phyloP scores from a whole-genome alignment of 2,113 vertebrate species.

The Corvus moneduloides region DNA sequence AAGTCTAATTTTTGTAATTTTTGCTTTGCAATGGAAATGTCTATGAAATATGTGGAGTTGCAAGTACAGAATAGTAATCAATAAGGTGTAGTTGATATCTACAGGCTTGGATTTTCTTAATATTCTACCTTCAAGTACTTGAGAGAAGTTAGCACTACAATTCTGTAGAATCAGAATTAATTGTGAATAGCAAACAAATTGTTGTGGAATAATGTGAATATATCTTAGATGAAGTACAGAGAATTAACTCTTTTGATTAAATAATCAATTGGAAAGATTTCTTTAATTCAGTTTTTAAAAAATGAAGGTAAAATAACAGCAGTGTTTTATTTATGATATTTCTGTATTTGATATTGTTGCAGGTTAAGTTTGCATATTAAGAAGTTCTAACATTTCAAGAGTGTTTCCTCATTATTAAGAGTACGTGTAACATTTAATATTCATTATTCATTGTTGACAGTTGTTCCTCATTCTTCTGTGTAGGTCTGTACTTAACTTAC shows the following conservation, averaged over 20 bases:
- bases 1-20: not conserved
- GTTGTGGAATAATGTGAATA: not conserved
- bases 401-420: not conserved
- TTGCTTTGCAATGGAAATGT: not conserved
- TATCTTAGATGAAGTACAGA: not conserved
- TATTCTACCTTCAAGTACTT: not conserved
- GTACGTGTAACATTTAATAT: not conserved
- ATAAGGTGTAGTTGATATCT: not conserved
- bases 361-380: not conserved
- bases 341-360: not conserved
- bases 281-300: not conserved
- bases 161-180: not conserved
- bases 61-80: not conserved
- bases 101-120: not conserved
- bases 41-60: not conserved
- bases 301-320: not conserved
- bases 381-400: not conserved
- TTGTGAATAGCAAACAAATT: not conserved
- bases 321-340: not conserved
- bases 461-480: not conserved
- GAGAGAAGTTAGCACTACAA: not conserved
- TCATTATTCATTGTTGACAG: not conserved
- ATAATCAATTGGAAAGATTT: not conserved
- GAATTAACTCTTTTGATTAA: not conserved
- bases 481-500: not conserved